phyloP scores from a whole-genome alignment of 2,888 invertebrate species.

The Poecilobothrus nobilitatus region DNA sequence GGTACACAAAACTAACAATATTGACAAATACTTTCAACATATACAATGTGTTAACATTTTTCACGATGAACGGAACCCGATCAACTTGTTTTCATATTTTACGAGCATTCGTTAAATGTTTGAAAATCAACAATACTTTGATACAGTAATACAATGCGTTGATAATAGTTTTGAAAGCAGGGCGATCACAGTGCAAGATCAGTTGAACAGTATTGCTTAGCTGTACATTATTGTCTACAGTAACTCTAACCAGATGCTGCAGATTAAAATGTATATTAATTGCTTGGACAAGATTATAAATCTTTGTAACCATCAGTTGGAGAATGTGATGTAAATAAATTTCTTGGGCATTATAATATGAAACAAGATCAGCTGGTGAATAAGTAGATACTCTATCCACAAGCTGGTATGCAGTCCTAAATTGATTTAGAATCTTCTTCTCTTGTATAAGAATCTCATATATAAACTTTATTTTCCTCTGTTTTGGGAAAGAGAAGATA shows the following conservation, averaged over 20 bases:
- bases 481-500: constrained; percentile 92
- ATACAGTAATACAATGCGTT: no score
- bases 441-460: constrained; percentile 80
- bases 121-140: constrained; percentile 78
- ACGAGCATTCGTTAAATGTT: constrained; percentile 81
- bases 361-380: constrained; percentile 86
- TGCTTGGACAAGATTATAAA: constrained; percentile 85
- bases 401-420: constrained; percentile 83
- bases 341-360: constrained; percentile 90
- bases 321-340: constrained; percentile 80
- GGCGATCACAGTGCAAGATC: constrained; percentile 89
- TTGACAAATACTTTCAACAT: constrained; percentile 78
- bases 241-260: constrained; percentile 74
- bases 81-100: constrained; percentile 77
- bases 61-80: constrained; percentile 72
- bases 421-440: constrained; percentile 83
- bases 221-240: constrained; percentile 79
- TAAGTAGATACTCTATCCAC: constrained; percentile 94
- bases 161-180: constrained; percentile 86
- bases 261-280: constrained; percentile 83
- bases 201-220: constrained; percentile 86
- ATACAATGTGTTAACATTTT: constrained; percentile 79
- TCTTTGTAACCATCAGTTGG: constrained; percentile 87
- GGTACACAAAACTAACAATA: constrained; percentile 86
- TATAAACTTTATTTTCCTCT: constrained; percentile 84